Evolutionary conservation across 2,113 vertebrate genomes (phyloP).

Genomic region (Agapornis roseicollis): DNA sequence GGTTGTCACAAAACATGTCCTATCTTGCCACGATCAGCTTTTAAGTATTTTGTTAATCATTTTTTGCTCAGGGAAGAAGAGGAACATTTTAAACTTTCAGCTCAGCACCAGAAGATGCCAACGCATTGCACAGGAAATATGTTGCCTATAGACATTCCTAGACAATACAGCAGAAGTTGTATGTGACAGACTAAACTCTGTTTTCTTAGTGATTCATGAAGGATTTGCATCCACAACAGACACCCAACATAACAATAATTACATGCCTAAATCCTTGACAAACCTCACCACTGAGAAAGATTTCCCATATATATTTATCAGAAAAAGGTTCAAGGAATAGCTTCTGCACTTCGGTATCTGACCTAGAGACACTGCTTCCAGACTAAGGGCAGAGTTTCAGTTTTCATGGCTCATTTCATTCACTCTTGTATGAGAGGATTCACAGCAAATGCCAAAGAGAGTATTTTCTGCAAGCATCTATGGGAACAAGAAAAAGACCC

Average conservation of each 20-base stretch:
- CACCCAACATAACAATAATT: slow-evolving; percentile 20
- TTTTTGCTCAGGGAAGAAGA: neutral
- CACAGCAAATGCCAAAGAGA: neutral
- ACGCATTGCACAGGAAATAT: neutral
- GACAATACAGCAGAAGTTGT: neutral
- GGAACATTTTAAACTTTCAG: neutral
- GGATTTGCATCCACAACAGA: slow-evolving; percentile 18
- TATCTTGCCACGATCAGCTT: neutral
- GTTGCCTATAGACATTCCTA: slow-evolving; percentile 5
- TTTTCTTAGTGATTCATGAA: slow-evolving; percentile 25
- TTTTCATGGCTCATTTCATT: neutral
- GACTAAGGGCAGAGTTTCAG: neutral
- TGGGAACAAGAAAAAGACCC: neutral
- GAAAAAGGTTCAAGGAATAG: neutral
- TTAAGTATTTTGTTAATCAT: neutral
- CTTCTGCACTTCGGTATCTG: neutral
- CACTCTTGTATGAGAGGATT: neutral
- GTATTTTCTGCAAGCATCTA: neutral
- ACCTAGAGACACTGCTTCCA: neutral
- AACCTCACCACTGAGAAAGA: neutral
- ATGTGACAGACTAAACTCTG: neutral
- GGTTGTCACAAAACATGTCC: neutral
- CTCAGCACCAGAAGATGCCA: neutral
- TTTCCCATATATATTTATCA: neutral
- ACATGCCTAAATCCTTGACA: slow-evolving; percentile 1